Conservation (phyloP, 2,888 invertebrate species). For the Oligia strigilis region DNA sequence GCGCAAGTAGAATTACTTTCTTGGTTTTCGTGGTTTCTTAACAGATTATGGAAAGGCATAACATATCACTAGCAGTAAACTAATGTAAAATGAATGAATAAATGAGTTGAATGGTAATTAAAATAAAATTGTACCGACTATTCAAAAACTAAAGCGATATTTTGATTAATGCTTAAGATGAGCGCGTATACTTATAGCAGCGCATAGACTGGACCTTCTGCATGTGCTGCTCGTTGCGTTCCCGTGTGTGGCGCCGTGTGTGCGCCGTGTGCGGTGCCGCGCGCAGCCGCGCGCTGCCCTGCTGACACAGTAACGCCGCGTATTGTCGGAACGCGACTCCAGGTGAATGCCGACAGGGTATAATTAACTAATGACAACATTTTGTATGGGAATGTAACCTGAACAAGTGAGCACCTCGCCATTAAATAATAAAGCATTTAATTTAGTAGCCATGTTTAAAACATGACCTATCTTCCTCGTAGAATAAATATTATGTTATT, state of each 20-base stretch:
- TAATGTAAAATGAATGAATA: not conserved
- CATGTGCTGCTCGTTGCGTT: not conserved
- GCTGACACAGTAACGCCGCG: conserved; percentile 45
- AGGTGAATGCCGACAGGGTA: conserved; percentile 9
- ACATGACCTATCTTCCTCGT: conserved; percentile 16
- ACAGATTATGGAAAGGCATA: not conserved
- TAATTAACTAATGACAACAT: conserved; percentile 34
- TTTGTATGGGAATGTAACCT: not conserved
- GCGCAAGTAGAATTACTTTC: not conserved
- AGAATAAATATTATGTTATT: conserved; percentile 26
- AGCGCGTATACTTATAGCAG: not conserved
- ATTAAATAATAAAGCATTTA: not conserved
- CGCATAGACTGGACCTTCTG: conserved; percentile 17
- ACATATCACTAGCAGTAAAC: not conserved
- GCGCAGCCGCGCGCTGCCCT: conserved; percentile 19
- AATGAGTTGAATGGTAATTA: not conserved
- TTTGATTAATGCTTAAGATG: not conserved
- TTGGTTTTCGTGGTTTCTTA: not conserved
- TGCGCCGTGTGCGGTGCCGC: not conserved
- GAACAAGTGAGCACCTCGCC: not conserved
- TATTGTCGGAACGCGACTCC: conserved; percentile 11
- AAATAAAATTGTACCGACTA: not conserved
- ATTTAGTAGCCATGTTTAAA: conserved; percentile 6
- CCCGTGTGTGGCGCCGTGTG: not conserved
- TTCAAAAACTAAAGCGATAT: not conserved